A percentile compares a stretch with the other conserved stretches of the same genome.
phyloP scores from a whole-genome alignment of 2,797 vertebrate species.

The Phrynocephalus guinanensis region DNA sequence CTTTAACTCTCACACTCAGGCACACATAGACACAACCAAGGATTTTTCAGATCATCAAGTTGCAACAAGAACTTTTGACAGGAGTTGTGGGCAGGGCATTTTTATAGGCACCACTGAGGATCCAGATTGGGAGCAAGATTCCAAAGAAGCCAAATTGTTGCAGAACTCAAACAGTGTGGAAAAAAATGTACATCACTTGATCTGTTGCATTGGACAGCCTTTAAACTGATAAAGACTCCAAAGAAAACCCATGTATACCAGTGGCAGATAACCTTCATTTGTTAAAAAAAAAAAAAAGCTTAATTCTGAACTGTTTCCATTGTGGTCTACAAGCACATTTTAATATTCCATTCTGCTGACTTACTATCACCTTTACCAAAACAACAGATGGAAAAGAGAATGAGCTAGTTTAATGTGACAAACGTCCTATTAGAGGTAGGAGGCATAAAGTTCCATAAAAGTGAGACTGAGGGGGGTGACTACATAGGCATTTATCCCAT shows the following conservation, averaged over 20 bases:
- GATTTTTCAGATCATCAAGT: constrained; percentile 49
- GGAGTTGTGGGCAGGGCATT: constrained; percentile 9
- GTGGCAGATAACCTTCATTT: background rate
- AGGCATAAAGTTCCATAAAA: background rate
- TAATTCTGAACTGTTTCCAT: background rate
- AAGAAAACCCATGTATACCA: background rate
- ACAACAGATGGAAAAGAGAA: background rate
- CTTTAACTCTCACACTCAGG: constrained; percentile 32
- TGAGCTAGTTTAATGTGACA: background rate
- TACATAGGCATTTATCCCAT: no score
- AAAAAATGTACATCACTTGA: background rate
- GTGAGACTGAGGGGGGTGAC: no score
- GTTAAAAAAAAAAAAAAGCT: background rate
- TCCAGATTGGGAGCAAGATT: background rate
- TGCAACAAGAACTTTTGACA: background rate
- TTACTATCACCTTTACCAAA: constrained; percentile 11
- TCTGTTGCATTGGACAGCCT: constrained; percentile 19
- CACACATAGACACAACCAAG: constrained; percentile 53
- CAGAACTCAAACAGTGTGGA: background rate
- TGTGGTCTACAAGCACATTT: constrained; percentile 24
- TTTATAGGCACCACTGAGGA: constrained; percentile 8
- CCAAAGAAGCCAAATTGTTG: background rate
- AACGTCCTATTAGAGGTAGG: background rate
- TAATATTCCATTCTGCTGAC: background rate
- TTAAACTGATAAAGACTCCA: constrained; percentile 37